phyloP scores from a whole-genome alignment of 1,140 invertebrate species.

The Philaenus spumarius region DNA sequence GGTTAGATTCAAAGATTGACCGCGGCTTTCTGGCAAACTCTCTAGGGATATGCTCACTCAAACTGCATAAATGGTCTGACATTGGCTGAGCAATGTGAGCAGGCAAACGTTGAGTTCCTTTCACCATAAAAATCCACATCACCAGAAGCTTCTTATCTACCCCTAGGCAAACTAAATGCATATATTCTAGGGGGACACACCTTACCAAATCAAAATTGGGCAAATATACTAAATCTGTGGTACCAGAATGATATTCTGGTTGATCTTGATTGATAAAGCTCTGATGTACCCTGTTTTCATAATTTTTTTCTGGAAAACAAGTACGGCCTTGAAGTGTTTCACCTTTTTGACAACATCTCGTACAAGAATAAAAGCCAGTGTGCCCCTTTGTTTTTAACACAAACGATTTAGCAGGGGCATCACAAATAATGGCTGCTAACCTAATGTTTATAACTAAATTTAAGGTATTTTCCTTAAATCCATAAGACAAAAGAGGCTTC shows the following conservation, averaged over 20 bases:
- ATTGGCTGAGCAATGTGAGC: not conserved
- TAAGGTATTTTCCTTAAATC: too few species aligned
- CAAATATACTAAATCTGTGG: conserved; percentile 13
- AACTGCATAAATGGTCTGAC: conserved; percentile 19
- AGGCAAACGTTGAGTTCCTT: not conserved
- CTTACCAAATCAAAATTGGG: conserved; percentile 4
- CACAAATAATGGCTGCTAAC: conserved; percentile 35
- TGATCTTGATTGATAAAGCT: not conserved
- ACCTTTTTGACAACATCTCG: conserved; percentile 35
- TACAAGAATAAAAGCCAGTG: conserved; percentile 36
- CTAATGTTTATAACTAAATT: conserved; percentile 22
- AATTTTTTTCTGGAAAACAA: conserved; percentile 25
- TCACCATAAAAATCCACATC: conserved; percentile 30
- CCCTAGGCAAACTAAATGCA: conserved; percentile 37
- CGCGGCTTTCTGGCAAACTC: conserved; percentile 41
- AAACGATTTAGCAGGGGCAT: conserved; percentile 39
- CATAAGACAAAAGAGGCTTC: too few species aligned
- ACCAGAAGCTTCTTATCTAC: conserved; percentile 32
- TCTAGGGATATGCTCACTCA: conserved; percentile 24
- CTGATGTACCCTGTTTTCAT: not conserved
- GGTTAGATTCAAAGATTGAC: conserved; percentile 33
- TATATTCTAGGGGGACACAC: conserved; percentile 34
- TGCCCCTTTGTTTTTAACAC: conserved; percentile 35
- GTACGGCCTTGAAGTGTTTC: conserved; percentile 23
- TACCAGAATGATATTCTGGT: not conserved